Evolutionary conservation across 1,140 invertebrate species (phyloP).

Genomic region (Cydia pomonella): DNA sequence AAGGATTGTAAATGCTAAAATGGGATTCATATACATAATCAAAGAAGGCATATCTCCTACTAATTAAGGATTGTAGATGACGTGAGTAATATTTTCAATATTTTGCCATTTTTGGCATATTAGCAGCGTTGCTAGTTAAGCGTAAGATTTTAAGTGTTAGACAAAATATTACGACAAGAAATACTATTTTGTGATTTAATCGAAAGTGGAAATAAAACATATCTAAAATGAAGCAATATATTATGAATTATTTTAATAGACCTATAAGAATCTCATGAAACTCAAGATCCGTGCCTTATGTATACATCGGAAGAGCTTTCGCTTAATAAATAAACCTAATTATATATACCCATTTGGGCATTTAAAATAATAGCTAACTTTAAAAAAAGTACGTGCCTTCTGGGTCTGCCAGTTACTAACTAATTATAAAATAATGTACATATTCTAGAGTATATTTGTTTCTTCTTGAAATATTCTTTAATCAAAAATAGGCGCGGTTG

Average conservation of each 20-base stretch:
- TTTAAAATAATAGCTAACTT: constrained; percentile 12
- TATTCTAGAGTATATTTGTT: constrained; percentile 47
- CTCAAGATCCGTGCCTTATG: constrained; percentile 12
- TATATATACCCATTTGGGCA: not conserved
- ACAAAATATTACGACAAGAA: not conserved
- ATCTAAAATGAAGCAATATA: not conserved
- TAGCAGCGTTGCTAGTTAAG: not conserved
- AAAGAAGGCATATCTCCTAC: constrained; percentile 13
- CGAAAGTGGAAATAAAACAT: not conserved
- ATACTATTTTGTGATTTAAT: not conserved
- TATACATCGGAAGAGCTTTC: not conserved
- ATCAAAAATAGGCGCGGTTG: no score
- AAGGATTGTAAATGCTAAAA: not conserved
- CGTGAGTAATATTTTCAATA: not conserved
- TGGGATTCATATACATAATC: not conserved
- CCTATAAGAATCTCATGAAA: not conserved
- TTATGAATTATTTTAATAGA: not conserved
- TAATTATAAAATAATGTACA: constrained; percentile 63
- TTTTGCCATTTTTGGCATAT: not conserved
- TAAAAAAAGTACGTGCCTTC: constrained; percentile 53
- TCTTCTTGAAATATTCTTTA: constrained; percentile 53
- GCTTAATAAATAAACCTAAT: not conserved
- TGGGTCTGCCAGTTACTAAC: constrained; percentile 71
- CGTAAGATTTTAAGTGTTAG: not conserved
- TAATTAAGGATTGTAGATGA: not conserved